A percentile compares a stretch with the other conserved stretches of the same genome.
These are phyloP conservation scores for Melieria picta DNA, from an alignment of 2,888 invertebrate species.

Conservation along the genomic window DNA sequence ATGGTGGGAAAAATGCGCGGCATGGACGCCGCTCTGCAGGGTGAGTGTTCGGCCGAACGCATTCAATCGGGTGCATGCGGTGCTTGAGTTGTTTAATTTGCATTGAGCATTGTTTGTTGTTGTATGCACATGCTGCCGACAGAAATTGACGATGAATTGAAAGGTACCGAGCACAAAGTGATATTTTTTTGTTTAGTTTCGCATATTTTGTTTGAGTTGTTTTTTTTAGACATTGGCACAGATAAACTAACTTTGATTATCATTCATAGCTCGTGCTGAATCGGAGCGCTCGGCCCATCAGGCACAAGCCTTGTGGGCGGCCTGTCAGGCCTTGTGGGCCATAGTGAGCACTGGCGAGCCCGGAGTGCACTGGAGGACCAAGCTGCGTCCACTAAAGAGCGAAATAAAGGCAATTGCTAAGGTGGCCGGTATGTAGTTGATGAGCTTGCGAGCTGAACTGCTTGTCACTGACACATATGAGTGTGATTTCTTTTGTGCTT, in stretches of 20 bases:
- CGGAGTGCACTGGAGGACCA: slow-evolving; percentile 69
- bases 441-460: neutral
- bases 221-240: too few relatives aligned
- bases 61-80: too few relatives aligned
- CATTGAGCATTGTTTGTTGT: neutral
- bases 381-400: slow-evolving; percentile 72
- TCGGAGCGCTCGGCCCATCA: slow-evolving; percentile 79
- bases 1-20: slow-evolving; percentile 81
- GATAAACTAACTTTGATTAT: neutral
- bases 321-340: slow-evolving; percentile 86
- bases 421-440: slow-evolving; percentile 73
- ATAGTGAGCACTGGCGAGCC: slow-evolving; percentile 75
- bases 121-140: slow-evolving; percentile 49
- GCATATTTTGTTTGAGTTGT: neutral
- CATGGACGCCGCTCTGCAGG: slow-evolving; percentile 79
- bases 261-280: slow-evolving; percentile 72
- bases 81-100: too few relatives aligned
- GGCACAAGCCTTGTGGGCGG: slow-evolving; percentile 92
- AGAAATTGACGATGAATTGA: slow-evolving; percentile 65
- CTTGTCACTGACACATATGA: too few relatives aligned
- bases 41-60: slow-evolving; percentile 65
- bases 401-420: slow-evolving; percentile 80
- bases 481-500: neutral
- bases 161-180: slow-evolving; percentile 55
- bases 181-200: neutral